Base-by-base conservation (phyloP, 2,888 invertebrate species). In the Slavum lentiscoides region DNA sequence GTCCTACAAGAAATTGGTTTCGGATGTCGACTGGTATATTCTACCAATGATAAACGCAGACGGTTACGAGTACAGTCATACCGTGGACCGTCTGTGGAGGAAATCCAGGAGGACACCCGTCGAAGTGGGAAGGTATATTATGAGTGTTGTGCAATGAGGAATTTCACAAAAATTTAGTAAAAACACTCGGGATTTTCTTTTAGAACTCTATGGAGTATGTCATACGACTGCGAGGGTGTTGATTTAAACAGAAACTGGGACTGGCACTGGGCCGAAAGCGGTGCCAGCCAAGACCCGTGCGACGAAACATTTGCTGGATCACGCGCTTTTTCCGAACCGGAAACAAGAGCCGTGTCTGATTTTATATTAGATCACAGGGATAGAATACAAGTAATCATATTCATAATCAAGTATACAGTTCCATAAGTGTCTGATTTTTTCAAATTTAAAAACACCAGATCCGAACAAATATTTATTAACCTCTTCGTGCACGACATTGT, bases 191-290 rank as follows among this genome's bases (percentile, higher is more conserved):
- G n/a, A 19, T n/a, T 15, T 55, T 37, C 74, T 81, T 82, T 39
- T 73, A 85, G 84, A 72, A 83, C 84, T 55, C 84, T 84, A 74
- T 84, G 84, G 84, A 77, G 77, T 9, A 81, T 74, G 21, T 82
- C 75, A 6, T 82, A 90, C 17, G 87, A 87, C 43, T 94, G 94
- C 84, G 87, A 90, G 0, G 95, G 95, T 0, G 92, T 92, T 0
- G 95, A 95, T 86, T 89, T 95, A 2, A 95, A 95, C 85, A 90
- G 96, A 83, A 96, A 96, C 86, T 96, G 94, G 85, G 94, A 94
- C 82, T 93, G 92, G 84, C 91, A 93, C 75, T 96, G 95, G 95
- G 94, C 93, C 68, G 84, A 84, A 83, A 92, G 75, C 74, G 89
- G 88, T 3, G 86, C 88, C 1, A 87, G 87, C 68, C 55, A 68